Evolutionary conservation across 2,888 invertebrate genomes (phyloP).

Genomic region (Ligdia adustata): DNA sequence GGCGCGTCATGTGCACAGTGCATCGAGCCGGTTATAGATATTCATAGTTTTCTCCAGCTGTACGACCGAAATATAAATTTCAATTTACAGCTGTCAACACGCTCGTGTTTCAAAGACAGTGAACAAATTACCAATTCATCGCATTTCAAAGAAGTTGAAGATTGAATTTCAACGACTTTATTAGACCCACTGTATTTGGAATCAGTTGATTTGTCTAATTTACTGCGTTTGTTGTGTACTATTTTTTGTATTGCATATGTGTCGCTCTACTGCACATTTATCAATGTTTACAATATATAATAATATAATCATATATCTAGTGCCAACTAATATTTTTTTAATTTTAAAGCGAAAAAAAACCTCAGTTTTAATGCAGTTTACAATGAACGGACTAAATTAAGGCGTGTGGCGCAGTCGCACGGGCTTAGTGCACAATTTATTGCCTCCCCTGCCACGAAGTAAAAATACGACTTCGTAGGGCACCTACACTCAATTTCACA

Average conservation of each 20-base stretch:
- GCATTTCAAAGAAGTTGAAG: neutral
- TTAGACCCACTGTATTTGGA: too few relatives aligned
- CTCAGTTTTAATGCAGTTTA: constrained; percentile 23
- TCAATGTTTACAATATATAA: too few relatives aligned
- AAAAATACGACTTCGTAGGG: constrained; percentile 22
- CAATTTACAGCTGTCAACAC: constrained; percentile 5
- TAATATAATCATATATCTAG: too few relatives aligned
- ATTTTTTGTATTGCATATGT: too few relatives aligned
- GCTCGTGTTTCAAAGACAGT: constrained; percentile 10
- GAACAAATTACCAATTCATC: too few relatives aligned
- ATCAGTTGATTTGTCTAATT: too few relatives aligned
- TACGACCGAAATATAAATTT: constrained; percentile 1
- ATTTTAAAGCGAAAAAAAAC: constrained; percentile 3
- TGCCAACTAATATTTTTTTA: too few relatives aligned
- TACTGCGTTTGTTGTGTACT: too few relatives aligned
- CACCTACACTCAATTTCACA: neutral
- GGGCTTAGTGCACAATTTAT: constrained; percentile 31
- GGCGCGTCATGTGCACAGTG: neutral
- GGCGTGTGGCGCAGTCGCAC: constrained; percentile 22
- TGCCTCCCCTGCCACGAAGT: constrained; percentile 16
- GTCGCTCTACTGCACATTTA: too few relatives aligned
- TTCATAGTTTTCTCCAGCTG: neutral
- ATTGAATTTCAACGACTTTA: too few relatives aligned
- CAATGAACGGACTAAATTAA: constrained; percentile 20
- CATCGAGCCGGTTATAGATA: neutral